Evolutionary conservation across 2,113 vertebrate species (phyloP).

Genomic region (Todiramphus saurophagus): DNA sequence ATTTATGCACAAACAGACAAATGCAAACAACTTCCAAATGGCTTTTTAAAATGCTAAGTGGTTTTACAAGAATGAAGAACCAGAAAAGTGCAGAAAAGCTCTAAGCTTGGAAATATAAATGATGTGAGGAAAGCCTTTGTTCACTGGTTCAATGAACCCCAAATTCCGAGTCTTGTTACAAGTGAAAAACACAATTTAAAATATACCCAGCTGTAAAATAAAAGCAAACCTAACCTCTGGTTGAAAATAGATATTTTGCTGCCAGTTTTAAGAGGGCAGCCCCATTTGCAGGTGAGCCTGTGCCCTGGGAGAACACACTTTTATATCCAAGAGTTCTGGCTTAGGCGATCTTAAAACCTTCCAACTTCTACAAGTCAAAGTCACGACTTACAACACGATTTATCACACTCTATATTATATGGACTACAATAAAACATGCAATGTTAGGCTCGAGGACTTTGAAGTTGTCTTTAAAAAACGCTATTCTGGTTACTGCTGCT

Average conservation of each 20-base stretch:
- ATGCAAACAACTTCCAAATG: neutral
- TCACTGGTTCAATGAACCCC: neutral
- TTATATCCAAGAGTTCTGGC: neutral
- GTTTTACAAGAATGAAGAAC: neutral
- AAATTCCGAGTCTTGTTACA: neutral
- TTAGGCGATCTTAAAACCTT: neutral
- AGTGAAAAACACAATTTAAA: neutral
- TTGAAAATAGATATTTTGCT: neutral
- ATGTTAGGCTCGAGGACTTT: neutral
- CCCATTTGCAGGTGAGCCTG: neutral
- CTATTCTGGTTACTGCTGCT: neutral
- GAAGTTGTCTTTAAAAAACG: neutral
- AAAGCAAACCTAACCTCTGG: neutral
- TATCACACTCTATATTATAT: neutral
- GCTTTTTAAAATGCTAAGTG: neutral
- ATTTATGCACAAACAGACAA: neutral
- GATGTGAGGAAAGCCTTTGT: neutral
- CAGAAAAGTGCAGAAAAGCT: neutral
- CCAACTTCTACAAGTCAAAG: neutral
- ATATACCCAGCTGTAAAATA: neutral
- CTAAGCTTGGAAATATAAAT: neutral
- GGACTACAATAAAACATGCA: neutral
- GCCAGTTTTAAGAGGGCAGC: neutral
- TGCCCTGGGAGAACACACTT: neutral
- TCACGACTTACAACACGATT: neutral